phyloP scores from a whole-genome alignment of 2,797 vertebrate species.

The Galago senegalensis region DNA sequence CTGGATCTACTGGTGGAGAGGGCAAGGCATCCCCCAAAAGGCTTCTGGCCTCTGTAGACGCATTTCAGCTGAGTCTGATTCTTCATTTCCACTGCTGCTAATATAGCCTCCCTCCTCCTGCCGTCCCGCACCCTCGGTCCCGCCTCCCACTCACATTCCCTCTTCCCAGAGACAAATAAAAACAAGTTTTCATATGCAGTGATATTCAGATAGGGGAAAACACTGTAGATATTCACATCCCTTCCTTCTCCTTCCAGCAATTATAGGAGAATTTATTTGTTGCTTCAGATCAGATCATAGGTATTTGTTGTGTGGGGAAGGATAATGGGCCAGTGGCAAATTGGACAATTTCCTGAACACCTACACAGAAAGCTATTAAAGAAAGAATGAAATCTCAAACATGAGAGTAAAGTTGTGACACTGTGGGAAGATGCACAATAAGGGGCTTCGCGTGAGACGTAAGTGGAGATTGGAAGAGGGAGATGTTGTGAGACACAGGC shows the following conservation, averaged over 20 bases:
- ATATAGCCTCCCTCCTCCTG: neutral
- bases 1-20: neutral
- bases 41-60: neutral
- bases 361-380: neutral
- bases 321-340: neutral
- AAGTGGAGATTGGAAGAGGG: neutral
- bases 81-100: neutral
- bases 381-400: neutral
- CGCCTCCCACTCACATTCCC: too few species aligned
- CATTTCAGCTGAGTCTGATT: neutral
- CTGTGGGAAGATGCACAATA: neutral
- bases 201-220: neutral
- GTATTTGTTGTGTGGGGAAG: neutral
- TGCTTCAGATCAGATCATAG: neutral
- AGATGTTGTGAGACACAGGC: accelerated
- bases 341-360: neutral
- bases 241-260: accelerated
- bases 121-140: too few species aligned
- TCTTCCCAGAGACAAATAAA: neutral
- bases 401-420: neutral
- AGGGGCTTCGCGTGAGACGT: accelerated
- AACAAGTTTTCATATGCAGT: neutral
- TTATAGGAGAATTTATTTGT: neutral
- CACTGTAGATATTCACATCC: neutral
- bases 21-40: neutral